phyloP scores from a whole-genome alignment of 2,888 invertebrate genomes.

The Drosophila nr. fundita region DNA sequence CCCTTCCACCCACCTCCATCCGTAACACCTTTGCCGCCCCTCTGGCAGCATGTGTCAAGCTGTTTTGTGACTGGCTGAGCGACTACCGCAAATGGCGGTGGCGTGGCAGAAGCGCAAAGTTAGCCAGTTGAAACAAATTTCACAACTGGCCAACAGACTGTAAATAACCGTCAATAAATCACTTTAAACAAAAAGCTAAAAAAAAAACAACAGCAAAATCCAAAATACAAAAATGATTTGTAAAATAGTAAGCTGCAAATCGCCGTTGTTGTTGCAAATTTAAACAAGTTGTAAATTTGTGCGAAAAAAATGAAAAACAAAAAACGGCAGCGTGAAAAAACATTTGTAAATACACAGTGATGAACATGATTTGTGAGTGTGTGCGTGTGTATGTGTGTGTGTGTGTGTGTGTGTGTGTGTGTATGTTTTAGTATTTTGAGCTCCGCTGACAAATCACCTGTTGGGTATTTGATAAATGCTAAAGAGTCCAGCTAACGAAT shows the following conservation, averaged over 20 bases:
- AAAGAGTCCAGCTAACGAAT: slow-evolving; percentile 29
- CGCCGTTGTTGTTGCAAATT: slow-evolving; percentile 53
- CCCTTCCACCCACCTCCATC: background rate
- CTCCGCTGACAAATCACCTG: slow-evolving; percentile 56
- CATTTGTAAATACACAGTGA: slow-evolving; percentile 65
- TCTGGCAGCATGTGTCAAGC: slow-evolving; percentile 49
- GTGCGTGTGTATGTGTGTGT: slow-evolving; percentile 6
- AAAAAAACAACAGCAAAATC: slow-evolving; percentile 5
- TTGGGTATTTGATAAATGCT: slow-evolving; percentile 46
- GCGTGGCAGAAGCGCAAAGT: slow-evolving; percentile 60
- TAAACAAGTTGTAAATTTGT: slow-evolving; percentile 75
- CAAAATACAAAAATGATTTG: slow-evolving; percentile 26
- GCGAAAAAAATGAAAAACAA: slow-evolving; percentile 22
- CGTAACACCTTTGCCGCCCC: background rate
- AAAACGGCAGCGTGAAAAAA: slow-evolving; percentile 34
- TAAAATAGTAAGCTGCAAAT: slow-evolving; percentile 54
- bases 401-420: slow-evolving; percentile 6
- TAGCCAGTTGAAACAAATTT: slow-evolving; percentile 65
- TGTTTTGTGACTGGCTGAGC: slow-evolving; percentile 46
- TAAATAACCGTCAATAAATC: slow-evolving; percentile 76
- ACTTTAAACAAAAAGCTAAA: slow-evolving; percentile 66
- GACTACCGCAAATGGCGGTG: slow-evolving; percentile 53
- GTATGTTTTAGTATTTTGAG: slow-evolving; percentile 8
- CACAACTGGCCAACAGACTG: slow-evolving; percentile 66
- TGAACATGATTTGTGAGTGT: slow-evolving; percentile 48